Base-by-base conservation (phyloP, 2,888 invertebrate genomes). In the Drosophila barbarae region DNA sequence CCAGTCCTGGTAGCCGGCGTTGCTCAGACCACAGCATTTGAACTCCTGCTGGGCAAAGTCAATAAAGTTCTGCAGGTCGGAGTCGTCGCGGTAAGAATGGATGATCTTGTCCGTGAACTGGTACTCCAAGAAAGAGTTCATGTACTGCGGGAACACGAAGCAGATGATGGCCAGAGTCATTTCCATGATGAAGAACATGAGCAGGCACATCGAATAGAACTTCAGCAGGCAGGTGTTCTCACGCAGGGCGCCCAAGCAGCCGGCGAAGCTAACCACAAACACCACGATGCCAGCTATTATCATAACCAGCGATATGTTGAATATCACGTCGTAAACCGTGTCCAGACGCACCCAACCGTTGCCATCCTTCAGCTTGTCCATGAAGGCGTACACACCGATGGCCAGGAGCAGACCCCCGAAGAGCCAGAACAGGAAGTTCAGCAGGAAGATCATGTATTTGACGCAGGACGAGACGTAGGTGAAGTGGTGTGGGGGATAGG, bases 1-100 rank as follows among this genome's bases (percentile, higher is more conserved):
- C 98, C 98, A 98, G 90, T 98, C 98, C 91, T 95, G 93, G 89
- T 96, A 98, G 0, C 98, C 97, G 79, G 95, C 95, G 52, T 95
- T 94, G 59, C 96, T 97, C 1, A 98, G 91, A 1, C 98, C 98
- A 88, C 98, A 98, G 87, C 98, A 98, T 84, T 89, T 89, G 61
- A 90, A 90, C 69, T 97, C 96, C 89, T 96, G 94, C 89, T 98
- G 98, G 39, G 97, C 95, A 90, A 96, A 97, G 89, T 98, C 98
- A 71, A 98, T 97, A 72, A 98, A 94, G 90, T 97, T 97, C 89
- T 97, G 96, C 57, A 97, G 91, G 90, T 98, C 98, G 0, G 95
- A 94, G 90, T 98, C 97, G 87, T 98, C 98, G 44, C 97, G 91
- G 87, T 98, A 98, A 0, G 95, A 94, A 85, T 96, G 95, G 55